Base-by-base conservation (phyloP, 2,113 vertebrate species). In the Genyomyrus donnyi region DNA sequence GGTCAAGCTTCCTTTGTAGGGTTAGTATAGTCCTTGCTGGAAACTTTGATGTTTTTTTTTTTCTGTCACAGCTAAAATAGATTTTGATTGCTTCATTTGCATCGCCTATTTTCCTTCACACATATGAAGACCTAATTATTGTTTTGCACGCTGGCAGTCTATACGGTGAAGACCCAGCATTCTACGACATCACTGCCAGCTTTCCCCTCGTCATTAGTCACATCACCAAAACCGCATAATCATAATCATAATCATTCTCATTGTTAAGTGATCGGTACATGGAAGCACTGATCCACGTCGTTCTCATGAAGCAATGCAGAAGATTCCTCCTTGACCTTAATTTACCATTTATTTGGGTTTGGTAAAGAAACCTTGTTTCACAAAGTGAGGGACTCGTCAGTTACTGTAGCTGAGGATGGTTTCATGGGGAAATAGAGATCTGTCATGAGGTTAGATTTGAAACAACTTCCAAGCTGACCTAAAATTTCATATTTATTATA, bases 61-160 rank as follows among this genome's bases (percentile, higher is more conserved):
- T 27, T 49, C 42, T 49, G 24, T 49, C 11, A 49, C 87, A 88
- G 19, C 39, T 52, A 45, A 88, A 88, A 88, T 58, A 39, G 52
- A 39, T 21, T 88, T 88, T 88, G 87, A 88, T 88, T 53, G 19
- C 87, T 88, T 88, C 52, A 88, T 88, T 56, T 88, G 17, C 87
- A 62, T 52, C 0, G 11, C 19, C 15, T 58, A 17, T 88, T 80
- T 31, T 39, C 53, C 17, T 88, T 58, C 87, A 42, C 52, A 62
- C 21, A 52, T 35, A 58, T 52, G 5, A 56, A 39, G 35, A 6
- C 31, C 53, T 35, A 49, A 88, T 58, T 88, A 58, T 56, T 58
- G 13, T 56, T 31, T 87, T 87, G 85, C 49, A 53, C 9, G 27
- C 85, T 87, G 85, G 27, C 85, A 87, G 85, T 49, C 48, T 7